Evolutionary conservation across 2,113 vertebrate species (phyloP).

Genomic region (Gnathonemus echidnorhynchus): DNA sequence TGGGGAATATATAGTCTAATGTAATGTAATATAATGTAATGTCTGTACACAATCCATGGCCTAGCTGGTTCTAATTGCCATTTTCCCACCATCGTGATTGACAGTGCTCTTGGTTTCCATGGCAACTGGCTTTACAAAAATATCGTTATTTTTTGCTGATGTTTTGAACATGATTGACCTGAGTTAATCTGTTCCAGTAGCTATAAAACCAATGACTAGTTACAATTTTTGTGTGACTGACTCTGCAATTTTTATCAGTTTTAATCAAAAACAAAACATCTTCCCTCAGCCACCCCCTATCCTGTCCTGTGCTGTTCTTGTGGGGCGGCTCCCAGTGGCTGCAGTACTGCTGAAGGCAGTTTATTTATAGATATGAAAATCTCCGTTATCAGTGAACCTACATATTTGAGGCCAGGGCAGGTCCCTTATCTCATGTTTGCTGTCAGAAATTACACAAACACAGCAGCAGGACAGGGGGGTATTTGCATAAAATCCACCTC

Average conservation of each 20-base stretch:
- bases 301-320: not conserved
- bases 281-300: not conserved
- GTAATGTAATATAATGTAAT: too few species aligned
- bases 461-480: not conserved
- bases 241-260: not conserved
- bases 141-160: not conserved
- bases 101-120: conserved; percentile 4
- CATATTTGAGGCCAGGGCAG: not conserved
- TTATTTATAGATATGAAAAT: not conserved
- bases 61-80: not conserved
- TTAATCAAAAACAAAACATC: not conserved
- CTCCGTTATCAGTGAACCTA: not conserved
- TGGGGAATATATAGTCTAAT: not conserved
- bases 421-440: not conserved
- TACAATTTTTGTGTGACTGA: not conserved
- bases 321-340: not conserved
- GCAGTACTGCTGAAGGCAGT: not conserved
- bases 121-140: conserved; percentile 12
- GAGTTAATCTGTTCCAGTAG: not conserved
- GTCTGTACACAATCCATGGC: not conserved
- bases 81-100: not conserved
- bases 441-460: not conserved
- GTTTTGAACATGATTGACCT: not conserved
- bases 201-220: not conserved
- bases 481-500: not conserved